Conservation (phyloP, 2,888 invertebrate genomes). For the Alcis repandata region DNA sequence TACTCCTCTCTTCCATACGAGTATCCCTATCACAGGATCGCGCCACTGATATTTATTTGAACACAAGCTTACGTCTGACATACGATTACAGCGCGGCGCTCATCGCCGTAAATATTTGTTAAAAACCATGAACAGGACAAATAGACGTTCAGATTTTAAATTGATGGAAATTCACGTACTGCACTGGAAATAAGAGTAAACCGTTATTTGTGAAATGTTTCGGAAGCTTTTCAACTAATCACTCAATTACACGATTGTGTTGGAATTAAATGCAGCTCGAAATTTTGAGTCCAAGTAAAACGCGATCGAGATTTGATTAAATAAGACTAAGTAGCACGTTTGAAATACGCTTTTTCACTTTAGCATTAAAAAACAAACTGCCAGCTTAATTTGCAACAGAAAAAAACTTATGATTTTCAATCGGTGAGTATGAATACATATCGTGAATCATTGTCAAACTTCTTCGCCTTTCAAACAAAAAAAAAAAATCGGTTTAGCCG, state of each 20-base stretch:
- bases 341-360: too few relatives aligned
- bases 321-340: too few relatives aligned
- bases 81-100: slow-evolving; percentile 69
- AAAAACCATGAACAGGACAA: slow-evolving; percentile 65
- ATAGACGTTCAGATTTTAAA: slow-evolving; percentile 56
- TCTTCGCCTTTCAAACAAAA: too few relatives aligned
- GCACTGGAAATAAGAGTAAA: not conserved
- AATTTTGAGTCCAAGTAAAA: too few relatives aligned
- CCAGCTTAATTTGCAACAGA: too few relatives aligned
- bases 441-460: too few relatives aligned
- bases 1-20: not conserved
- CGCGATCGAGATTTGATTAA: too few relatives aligned
- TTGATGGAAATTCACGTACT: slow-evolving; percentile 47
- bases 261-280: too few relatives aligned
- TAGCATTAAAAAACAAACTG: too few relatives aligned
- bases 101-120: slow-evolving; percentile 74
- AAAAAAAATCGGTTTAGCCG: too few relatives aligned
- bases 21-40: slow-evolving; percentile 59
- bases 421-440: too few relatives aligned
- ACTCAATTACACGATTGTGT: not conserved
- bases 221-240: not conserved
- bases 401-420: too few relatives aligned
- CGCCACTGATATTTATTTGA: slow-evolving; percentile 70
- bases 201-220: not conserved
- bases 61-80: slow-evolving; percentile 73